Conservation (phyloP, 2,797 vertebrate genomes). For the Falco rusticolus region DNA sequence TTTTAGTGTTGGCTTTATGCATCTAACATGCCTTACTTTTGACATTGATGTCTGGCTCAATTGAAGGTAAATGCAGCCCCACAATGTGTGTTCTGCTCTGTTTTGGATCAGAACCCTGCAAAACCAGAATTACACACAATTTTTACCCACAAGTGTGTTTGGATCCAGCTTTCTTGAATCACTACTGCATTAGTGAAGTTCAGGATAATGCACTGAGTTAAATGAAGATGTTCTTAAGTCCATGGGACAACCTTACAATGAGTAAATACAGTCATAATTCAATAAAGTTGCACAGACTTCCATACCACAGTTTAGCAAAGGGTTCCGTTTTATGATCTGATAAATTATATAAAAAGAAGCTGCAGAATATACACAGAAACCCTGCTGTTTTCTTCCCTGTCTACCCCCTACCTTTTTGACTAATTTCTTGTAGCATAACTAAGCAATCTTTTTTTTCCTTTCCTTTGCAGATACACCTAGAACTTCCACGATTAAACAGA, state of each 20-base stretch:
- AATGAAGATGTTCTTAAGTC: background rate
- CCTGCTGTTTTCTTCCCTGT: background rate
- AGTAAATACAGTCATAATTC: background rate
- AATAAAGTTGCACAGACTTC: background rate
- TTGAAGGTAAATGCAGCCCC: background rate
- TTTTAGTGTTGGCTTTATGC: background rate
- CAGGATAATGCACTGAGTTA: background rate
- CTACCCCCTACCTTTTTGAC: background rate
- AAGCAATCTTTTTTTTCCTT: background rate
- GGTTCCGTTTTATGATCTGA: background rate
- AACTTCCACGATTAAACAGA: background rate
- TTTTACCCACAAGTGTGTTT: background rate
- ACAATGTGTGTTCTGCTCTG: background rate
- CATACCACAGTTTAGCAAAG: background rate
- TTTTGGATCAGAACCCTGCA: background rate
- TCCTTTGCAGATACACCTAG: slow-evolving; percentile 18
- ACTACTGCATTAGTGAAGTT: background rate
- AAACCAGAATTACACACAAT: background rate
- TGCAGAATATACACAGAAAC: background rate
- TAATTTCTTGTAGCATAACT: background rate
- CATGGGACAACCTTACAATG: background rate
- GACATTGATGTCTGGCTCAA: background rate
- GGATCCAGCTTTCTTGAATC: background rate
- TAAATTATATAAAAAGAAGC: background rate
- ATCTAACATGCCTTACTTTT: background rate